phyloP scores from a whole-genome alignment of 1,140 invertebrate species.

The Temnothorax longispinosus region DNA sequence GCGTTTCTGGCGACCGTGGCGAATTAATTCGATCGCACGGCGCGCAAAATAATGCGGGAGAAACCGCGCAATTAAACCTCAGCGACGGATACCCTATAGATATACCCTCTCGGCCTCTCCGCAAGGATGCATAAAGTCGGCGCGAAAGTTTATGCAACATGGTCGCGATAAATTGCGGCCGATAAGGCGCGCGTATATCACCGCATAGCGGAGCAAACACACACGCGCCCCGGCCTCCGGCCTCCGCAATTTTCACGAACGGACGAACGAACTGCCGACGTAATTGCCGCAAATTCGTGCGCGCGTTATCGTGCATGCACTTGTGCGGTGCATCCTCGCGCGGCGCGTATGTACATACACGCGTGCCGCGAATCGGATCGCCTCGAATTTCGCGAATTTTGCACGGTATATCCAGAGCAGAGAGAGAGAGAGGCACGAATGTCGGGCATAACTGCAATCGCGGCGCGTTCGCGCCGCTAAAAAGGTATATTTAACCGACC shows the following conservation, averaged over 20 bases:
- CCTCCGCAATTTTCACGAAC: constrained; percentile 6
- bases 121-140: constrained; percentile 22
- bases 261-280: not conserved
- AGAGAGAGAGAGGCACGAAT: not conserved
- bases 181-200: constrained; percentile 45
- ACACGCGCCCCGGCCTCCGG: not conserved
- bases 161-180: constrained; percentile 35
- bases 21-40: constrained; percentile 1
- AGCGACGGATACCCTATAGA: not conserved
- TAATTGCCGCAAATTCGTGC: not conserved
- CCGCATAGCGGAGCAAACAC: not conserved
- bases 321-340: not conserved
- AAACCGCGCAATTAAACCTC: constrained; percentile 5
- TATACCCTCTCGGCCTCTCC: not conserved
- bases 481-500: constrained; percentile 23
- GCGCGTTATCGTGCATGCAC: not conserved
- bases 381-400: not conserved
- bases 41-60: not conserved
- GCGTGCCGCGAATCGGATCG: not conserved
- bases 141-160: constrained; percentile 27
- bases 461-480: not conserved
- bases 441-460: not conserved
- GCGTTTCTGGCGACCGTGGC: not conserved
- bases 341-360: not conserved
- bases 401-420: not conserved